Conservation (phyloP, 2,888 invertebrate species). For the Lepidochrysops patricia region DNA sequence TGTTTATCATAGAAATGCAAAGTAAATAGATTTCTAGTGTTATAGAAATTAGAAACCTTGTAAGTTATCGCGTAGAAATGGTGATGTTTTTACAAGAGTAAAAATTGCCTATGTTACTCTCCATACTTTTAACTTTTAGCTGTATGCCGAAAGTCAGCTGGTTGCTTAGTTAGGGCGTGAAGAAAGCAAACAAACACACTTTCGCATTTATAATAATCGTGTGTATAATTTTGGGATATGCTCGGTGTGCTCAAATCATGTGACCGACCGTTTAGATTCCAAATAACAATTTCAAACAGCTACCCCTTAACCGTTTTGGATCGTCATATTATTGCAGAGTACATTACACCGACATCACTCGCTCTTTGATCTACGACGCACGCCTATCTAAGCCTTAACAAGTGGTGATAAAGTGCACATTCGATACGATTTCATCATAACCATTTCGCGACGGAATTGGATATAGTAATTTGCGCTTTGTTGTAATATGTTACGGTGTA, state of each 20-base stretch:
- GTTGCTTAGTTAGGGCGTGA: too few species aligned
- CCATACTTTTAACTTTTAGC: too few species aligned
- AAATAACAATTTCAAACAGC: conserved; percentile 21
- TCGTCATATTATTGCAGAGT: conserved; percentile 56
- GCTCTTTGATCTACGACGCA: conserved; percentile 51
- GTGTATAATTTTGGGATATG: too few species aligned
- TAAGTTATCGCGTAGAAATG: too few species aligned
- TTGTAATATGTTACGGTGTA: conserved; percentile 25
- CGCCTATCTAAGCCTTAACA: conserved; percentile 33
- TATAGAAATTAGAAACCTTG: too few species aligned
- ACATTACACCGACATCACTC: conserved; percentile 49
- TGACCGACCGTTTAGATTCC: background rate
- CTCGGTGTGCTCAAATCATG: background rate
- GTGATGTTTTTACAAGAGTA: too few species aligned
- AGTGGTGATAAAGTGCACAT: conserved; percentile 33
- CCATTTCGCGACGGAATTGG: conserved; percentile 14
- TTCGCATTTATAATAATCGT: too few species aligned
- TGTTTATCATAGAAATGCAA: too few species aligned
- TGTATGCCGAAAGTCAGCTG: too few species aligned
- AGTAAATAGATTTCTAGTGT: too few species aligned
- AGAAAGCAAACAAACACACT: too few species aligned
- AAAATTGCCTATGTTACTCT: too few species aligned
- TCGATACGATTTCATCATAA: conserved; percentile 36
- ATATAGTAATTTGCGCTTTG: conserved; percentile 27
- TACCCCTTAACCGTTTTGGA: conserved; percentile 52